Percentiles rank a stretch among this genome's conserved stretches.
phyloP scores from a whole-genome alignment of 1,140 invertebrate species.

The Drosophila watanabei region DNA sequence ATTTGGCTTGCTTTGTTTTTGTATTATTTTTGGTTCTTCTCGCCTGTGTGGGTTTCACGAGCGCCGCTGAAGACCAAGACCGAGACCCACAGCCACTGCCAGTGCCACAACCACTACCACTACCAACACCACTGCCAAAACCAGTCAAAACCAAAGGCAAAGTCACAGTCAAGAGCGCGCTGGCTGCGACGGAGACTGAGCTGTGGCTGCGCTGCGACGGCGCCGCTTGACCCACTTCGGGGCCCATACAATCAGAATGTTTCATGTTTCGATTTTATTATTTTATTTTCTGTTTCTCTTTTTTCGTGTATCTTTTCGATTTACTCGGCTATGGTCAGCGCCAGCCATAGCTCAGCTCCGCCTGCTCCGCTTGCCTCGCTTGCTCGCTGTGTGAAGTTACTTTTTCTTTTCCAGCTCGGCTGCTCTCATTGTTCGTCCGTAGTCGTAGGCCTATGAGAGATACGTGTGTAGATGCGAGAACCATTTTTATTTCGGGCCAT shows the following conservation, averaged over 20 bases:
- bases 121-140: constrained; percentile 6
- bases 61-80: constrained; percentile 33
- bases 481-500: constrained; percentile 78
- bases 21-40: constrained; percentile 56
- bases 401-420: constrained; percentile 76
- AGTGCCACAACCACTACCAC: constrained; percentile 33
- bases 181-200: constrained; percentile 47
- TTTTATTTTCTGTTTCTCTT: constrained; percentile 81
- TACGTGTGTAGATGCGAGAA: constrained; percentile 66
- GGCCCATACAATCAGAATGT: constrained; percentile 85
- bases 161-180: constrained; percentile 66
- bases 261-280: constrained; percentile 85
- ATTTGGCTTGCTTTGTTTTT: constrained; percentile 20
- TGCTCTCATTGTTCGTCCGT: constrained; percentile 77
- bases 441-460: constrained; percentile 75
- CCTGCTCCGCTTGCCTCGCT: constrained; percentile 1
- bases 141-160: constrained; percentile 20
- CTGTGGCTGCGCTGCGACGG: constrained; percentile 24
- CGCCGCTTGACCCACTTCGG: constrained; percentile 78
- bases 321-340: constrained; percentile 47
- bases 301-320: constrained; percentile 80
- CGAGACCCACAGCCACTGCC: constrained; percentile 27
- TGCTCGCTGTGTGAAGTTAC: constrained; percentile 67
- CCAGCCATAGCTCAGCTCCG: constrained; percentile 32
- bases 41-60: constrained; percentile 51